A percentile compares a stretch with the other conserved stretches of the same genome.
These are phyloP conservation scores for Phylloscopus trochilus DNA, from an alignment of 2,113 vertebrate species.

Conservation along the genomic window DNA sequence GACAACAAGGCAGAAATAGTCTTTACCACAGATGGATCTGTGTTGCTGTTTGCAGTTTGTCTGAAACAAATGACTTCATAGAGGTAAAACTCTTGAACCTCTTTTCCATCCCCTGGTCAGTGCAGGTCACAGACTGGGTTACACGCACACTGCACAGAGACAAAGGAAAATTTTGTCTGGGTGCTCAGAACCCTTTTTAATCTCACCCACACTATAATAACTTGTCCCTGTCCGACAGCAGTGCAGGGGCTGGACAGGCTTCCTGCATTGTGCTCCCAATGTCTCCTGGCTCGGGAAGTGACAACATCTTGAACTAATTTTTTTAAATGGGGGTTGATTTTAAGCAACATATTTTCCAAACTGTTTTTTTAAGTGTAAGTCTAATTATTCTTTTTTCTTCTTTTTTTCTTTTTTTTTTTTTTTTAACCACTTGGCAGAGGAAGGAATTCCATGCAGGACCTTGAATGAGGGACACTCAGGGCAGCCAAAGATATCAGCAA, in stretches of 20 bases:
- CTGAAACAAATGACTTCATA: neutral
- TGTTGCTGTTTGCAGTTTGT: neutral
- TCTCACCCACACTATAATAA: neutral
- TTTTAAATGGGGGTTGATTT: conserved; percentile 48
- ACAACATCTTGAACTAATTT: conserved; percentile 66
- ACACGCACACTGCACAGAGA: neutral
- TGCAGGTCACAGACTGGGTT: neutral
- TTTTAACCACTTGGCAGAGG: neutral
- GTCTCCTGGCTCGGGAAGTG: conserved; percentile 47
- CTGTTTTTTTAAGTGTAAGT: neutral
- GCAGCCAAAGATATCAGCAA: conserved; percentile 53
- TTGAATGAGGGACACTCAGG: neutral
- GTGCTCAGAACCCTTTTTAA: conserved; percentile 15
- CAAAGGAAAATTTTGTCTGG: conserved; percentile 16
- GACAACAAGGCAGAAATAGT: neutral
- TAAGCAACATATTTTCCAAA: conserved; percentile 52
- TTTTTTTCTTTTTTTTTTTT: neutral
- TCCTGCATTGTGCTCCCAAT: neutral
- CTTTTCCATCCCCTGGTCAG: neutral
- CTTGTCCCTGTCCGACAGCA: neutral
- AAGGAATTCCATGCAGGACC: neutral
- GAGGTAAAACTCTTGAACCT: neutral
- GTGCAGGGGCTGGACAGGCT: neutral
- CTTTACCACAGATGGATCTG: neutral
- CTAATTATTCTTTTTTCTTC: neutral